phyloP scores from a whole-genome alignment of 1,140 invertebrate species.

The Aphidius ervi region DNA sequence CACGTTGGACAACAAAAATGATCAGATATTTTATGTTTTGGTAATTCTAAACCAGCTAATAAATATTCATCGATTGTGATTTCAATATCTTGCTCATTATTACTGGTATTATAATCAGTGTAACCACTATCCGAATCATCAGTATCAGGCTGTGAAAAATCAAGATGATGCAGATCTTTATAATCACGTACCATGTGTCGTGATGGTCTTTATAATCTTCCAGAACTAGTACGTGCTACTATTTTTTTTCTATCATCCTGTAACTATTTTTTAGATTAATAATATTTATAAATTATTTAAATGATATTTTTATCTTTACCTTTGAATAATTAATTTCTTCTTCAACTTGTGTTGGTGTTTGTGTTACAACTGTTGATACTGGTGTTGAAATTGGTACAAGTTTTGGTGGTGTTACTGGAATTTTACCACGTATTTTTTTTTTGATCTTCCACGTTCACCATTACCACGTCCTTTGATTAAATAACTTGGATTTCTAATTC shows the following conservation, averaged over 20 bases:
- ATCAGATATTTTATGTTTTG: slow-evolving; percentile 55
- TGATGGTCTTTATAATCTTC: slow-evolving; percentile 62
- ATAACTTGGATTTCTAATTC: slow-evolving; percentile 30
- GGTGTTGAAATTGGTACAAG: slow-evolving; percentile 15
- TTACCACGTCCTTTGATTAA: slow-evolving; percentile 36
- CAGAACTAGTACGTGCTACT: slow-evolving; percentile 59
- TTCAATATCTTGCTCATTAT: slow-evolving; percentile 45
- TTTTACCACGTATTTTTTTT: slow-evolving; percentile 36
- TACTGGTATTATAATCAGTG: slow-evolving; percentile 59
- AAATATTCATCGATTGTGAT: slow-evolving; percentile 38
- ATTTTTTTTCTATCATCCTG: slow-evolving; percentile 59
- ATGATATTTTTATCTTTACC: slow-evolving; percentile 21
- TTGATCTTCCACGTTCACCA: slow-evolving; percentile 47
- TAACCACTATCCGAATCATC: slow-evolving; percentile 65
- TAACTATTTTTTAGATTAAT: slow-evolving; percentile 17
- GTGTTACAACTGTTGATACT: slow-evolving; percentile 16
- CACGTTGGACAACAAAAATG: slow-evolving; percentile 58
- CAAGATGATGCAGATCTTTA: slow-evolving; percentile 61
- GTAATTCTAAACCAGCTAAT: slow-evolving; percentile 43
- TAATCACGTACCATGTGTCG: slow-evolving; percentile 67
- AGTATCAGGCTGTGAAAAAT: slow-evolving; percentile 58
- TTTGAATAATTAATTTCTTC: slow-evolving; percentile 42
- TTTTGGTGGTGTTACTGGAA: slow-evolving; percentile 27
- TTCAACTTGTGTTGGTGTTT: slow-evolving; percentile 20
- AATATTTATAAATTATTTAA: neutral